phyloP scores from a whole-genome alignment of 2,113 vertebrate genomes.

The Sminthopsis crassicaudata region DNA sequence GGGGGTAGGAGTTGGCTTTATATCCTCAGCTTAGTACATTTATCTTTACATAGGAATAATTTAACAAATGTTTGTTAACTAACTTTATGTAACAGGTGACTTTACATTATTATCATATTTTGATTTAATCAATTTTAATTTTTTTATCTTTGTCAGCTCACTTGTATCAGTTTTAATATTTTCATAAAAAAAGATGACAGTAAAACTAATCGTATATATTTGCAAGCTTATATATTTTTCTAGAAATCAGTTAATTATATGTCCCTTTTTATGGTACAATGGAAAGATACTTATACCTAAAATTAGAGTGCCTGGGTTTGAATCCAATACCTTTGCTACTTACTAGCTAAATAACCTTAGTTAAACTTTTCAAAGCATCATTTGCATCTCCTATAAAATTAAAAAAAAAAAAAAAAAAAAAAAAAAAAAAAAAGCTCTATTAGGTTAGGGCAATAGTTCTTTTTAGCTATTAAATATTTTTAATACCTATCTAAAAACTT shows the following conservation, averaged over 20 bases:
- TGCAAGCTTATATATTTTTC: not conserved
- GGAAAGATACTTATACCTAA: not conserved
- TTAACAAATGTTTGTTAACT: too few relatives aligned
- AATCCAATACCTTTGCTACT: not conserved
- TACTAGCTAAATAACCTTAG: not conserved
- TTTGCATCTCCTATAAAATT: not conserved
- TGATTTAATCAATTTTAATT: not conserved
- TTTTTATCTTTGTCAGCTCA: not conserved
- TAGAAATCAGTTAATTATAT: not conserved
- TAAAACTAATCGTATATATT: not conserved
- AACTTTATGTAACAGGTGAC: too few relatives aligned
- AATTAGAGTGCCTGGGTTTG: not conserved
- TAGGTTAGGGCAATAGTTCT: not conserved
- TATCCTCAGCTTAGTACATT: too few relatives aligned
- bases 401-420: not conserved
- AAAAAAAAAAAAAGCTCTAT: not conserved
- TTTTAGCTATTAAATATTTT: not conserved
- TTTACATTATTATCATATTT: too few relatives aligned
- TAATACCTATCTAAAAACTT: not conserved
- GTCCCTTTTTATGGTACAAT: not conserved
- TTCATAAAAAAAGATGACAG: not conserved
- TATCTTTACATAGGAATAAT: too few relatives aligned
- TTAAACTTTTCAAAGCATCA: not conserved
- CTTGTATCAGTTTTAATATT: not conserved
- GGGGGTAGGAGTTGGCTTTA: too few relatives aligned